Conservation (phyloP, 2,888 invertebrate species). For the Drosophila macrospina region DNA sequence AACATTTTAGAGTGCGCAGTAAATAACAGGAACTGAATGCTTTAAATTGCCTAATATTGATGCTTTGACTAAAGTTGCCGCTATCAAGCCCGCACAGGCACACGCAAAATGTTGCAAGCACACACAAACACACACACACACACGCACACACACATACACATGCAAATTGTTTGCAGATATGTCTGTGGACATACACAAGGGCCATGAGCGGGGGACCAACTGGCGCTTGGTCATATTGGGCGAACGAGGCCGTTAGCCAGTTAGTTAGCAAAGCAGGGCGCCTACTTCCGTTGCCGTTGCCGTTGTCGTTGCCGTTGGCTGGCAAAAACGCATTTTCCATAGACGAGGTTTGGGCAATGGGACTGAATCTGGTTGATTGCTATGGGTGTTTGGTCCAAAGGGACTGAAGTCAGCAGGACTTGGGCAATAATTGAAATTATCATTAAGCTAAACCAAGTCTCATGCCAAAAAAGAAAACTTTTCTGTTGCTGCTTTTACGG, state of each 20-base stretch:
- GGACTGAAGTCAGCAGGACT: slow-evolving; percentile 30
- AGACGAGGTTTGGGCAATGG: neutral
- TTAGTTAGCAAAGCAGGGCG: slow-evolving; percentile 33
- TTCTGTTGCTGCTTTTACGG: slow-evolving; percentile 13
- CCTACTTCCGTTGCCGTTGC: slow-evolving; percentile 15
- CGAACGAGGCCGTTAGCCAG: slow-evolving; percentile 48
- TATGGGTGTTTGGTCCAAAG: slow-evolving; percentile 2
- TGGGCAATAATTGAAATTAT: slow-evolving; percentile 75
- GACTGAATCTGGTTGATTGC: slow-evolving; percentile 18
- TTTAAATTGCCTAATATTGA: slow-evolving; percentile 56
- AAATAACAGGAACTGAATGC: slow-evolving; percentile 7
- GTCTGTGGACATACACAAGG: slow-evolving; percentile 29
- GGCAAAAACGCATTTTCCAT: slow-evolving; percentile 38
- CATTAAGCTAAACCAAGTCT: slow-evolving; percentile 71
- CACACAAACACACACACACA: slow-evolving; percentile 7
- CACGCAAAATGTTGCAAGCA: slow-evolving; percentile 27
- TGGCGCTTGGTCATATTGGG: slow-evolving; percentile 66
- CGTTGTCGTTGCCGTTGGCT: neutral
- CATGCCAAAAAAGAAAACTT: slow-evolving; percentile 53
- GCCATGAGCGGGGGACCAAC: slow-evolving; percentile 61
- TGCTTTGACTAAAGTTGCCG: slow-evolving; percentile 45
- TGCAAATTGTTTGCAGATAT: slow-evolving; percentile 34
- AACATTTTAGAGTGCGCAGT: neutral
- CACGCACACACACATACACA: slow-evolving; percentile 9
- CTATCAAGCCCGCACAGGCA: slow-evolving; percentile 47